A percentile compares a stretch with the other conserved stretches of the same genome.
Evolutionary conservation across 2,113 vertebrate species (phyloP).

Genomic region (Nothobranchius furzeri): DNA sequence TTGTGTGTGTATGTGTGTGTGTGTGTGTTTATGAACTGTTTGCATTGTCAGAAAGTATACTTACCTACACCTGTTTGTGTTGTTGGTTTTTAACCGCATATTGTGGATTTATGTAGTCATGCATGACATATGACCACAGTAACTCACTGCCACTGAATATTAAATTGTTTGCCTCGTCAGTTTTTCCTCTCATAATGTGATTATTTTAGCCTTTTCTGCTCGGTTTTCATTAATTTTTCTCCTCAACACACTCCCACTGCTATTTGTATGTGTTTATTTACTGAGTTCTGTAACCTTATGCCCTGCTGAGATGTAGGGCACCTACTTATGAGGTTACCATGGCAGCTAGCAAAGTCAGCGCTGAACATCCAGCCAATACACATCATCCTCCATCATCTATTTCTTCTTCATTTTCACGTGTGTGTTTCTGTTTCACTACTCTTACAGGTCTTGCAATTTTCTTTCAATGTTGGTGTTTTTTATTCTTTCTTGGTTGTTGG

Average conservation of each 20-base stretch:
- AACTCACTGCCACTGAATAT: slow-evolving; percentile 1
- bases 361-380: slow-evolving; percentile 47
- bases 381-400: slow-evolving; percentile 37
- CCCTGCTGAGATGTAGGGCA: slow-evolving; percentile 67
- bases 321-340: slow-evolving; percentile 76
- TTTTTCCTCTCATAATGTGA: background rate
- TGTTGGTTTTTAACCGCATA: slow-evolving; percentile 38
- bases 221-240: slow-evolving; percentile 12
- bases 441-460: background rate
- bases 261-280: slow-evolving; percentile 64
- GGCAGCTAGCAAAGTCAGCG: slow-evolving; percentile 59
- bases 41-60: slow-evolving; percentile 29
- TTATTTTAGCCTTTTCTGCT: slow-evolving; percentile 12
- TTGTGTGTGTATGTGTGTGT: slow-evolving; percentile 19
- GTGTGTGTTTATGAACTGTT: background rate
- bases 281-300: slow-evolving; percentile 69
- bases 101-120: slow-evolving; percentile 48
- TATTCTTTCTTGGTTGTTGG: background rate
- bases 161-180: slow-evolving; percentile 8
- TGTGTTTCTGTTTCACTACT: slow-evolving; percentile 8
- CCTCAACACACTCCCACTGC: slow-evolving; percentile 5
- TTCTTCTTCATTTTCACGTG: slow-evolving; percentile 7
- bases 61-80: slow-evolving; percentile 28
- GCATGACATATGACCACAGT: slow-evolving; percentile 33
- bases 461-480: background rate